Base-by-base conservation (phyloP, 1,140 invertebrate species). In the Papilio polyxenes region DNA sequence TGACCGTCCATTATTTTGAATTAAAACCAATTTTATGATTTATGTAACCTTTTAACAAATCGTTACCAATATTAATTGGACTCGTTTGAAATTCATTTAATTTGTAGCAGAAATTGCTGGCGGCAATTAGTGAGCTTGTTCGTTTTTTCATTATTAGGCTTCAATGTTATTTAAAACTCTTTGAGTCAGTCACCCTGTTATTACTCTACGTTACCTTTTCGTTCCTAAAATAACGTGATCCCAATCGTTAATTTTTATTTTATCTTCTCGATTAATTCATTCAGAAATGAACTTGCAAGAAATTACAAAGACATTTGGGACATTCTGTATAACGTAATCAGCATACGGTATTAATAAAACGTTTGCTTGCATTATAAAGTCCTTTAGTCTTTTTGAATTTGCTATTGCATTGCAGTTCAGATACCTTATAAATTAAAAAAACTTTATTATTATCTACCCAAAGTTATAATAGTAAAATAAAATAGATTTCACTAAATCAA, bases 1-100 rank as follows among this genome's bases (percentile, higher is more conserved):
- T 17, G 3, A 37, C 3, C 20, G 20, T 65, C 23, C 31, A 72
- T 5, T 72, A 65, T 23, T 23, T 72, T 72, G 5, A 5, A 37
- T 13, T 5, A 37, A 72, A 72, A 3, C 40, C 13, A 72, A 72
- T 72, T 72, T 72, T 4, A 17, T 40, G 31, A 11, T 37, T 72
- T 72, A 6, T 13, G 6, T 40, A 37, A 31, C 65, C 65, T 15
- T 69, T 69, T 69, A 69, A 31, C 65, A 72, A 72, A 72, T 17
- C 65, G 31, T 37, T 72, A 9, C 23, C 65, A 40, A 72, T 72
- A 72, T 72, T 72, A 72, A 72, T 72, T 72, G 65, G 65, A 72
- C 65, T 37, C 37, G 11, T 31, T 31, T 31, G 23, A 31, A 72
- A 15, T 31, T 72, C 31, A 23, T 72, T 23, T 40, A 7, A 72